A percentile compares a stretch with the other conserved stretches of the same genome.
Conservation (phyloP, 2,797 vertebrate genomes). For the Pipistrellus pygmaeus region DNA sequence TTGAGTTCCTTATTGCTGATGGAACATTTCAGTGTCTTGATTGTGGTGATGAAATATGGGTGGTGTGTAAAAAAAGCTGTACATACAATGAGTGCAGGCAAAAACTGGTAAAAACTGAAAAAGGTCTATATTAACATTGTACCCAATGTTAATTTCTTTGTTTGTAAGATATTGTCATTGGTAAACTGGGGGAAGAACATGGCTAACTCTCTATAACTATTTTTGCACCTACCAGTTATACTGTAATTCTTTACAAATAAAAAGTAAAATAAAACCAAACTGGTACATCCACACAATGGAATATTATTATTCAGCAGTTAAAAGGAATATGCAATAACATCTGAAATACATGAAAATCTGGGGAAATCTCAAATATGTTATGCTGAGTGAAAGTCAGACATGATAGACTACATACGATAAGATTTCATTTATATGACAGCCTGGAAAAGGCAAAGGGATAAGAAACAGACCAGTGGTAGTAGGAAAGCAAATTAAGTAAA, state of each 20-base stretch:
- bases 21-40: background rate
- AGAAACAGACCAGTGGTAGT: background rate
- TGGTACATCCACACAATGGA: background rate
- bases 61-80: background rate
- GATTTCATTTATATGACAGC: background rate
- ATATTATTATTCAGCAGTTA: background rate
- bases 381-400: background rate
- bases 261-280: slow-evolving; percentile 17
- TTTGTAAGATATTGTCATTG: background rate
- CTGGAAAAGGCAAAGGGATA: slow-evolving; percentile 10
- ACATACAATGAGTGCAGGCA: background rate
- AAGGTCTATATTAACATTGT: background rate
- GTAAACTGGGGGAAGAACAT: background rate
- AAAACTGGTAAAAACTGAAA: background rate
- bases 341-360: background rate
- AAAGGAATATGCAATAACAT: background rate
- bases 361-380: slow-evolving; percentile 24
- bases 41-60: background rate
- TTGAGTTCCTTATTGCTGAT: background rate
- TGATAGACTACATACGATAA: background rate
- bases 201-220: background rate
- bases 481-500: background rate
- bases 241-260: background rate
- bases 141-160: background rate
- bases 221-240: background rate